Percentiles rank a stretch among this genome's conserved stretches.
These are phyloP conservation scores for Athalia cordata DNA, from an alignment of 2,888 invertebrate species.

Conservation along the genomic window DNA sequence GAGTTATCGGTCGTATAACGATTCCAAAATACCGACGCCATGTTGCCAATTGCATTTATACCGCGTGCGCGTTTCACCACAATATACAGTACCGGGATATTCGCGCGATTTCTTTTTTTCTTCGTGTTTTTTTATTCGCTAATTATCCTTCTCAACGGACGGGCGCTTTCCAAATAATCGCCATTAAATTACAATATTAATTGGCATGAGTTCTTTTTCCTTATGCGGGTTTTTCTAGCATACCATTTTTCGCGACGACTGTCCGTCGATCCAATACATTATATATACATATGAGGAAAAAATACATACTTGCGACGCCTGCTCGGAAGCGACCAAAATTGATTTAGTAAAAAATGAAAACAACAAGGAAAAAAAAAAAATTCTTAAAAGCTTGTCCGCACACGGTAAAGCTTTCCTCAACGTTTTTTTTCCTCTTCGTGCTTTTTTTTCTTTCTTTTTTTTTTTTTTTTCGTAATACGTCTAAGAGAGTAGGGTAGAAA, in stretches of 20 bases:
- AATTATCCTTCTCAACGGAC: neutral
- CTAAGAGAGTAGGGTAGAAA: slow-evolving; percentile 49
- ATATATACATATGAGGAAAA: too few species aligned
- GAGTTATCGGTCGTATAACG: slow-evolving; percentile 37
- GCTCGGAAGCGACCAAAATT: slow-evolving; percentile 39
- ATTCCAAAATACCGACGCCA: slow-evolving; percentile 40
- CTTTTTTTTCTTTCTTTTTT: slow-evolving; percentile 33
- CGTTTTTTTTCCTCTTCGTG: neutral
- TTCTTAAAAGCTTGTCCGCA: slow-evolving; percentile 44
- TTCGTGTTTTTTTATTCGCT: neutral
- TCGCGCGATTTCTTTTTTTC: slow-evolving; percentile 4
- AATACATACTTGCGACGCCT: slow-evolving; percentile 30
- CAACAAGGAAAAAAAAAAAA: slow-evolving; percentile 17
- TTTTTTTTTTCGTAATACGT: slow-evolving; percentile 49
- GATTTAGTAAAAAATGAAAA: slow-evolving; percentile 17
- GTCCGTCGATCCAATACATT: too few species aligned
- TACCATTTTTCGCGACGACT: too few species aligned
- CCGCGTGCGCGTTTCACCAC: neutral
- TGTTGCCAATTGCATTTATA: slow-evolving; percentile 34
- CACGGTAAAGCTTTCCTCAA: slow-evolving; percentile 29
- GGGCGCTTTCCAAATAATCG: too few species aligned
- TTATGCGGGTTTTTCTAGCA: too few species aligned
- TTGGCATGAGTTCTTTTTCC: neutral
- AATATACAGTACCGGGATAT: neutral
- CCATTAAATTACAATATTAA: too few species aligned